phyloP scores from a whole-genome alignment of 1,140 invertebrate genomes.

The Drosophila auraria region DNA sequence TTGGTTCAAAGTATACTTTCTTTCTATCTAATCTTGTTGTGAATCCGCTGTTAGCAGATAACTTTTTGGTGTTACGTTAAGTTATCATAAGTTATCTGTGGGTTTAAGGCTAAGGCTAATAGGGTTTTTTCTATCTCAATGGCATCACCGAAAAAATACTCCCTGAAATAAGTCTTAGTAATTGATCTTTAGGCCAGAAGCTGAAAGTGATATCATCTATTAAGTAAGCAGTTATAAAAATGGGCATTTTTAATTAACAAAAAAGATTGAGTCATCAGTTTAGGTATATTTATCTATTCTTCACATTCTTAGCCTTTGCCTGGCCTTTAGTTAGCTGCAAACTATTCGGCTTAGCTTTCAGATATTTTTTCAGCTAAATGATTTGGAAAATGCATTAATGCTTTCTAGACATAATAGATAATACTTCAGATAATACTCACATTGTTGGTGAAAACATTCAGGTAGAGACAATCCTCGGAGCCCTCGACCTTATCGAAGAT shows the following conservation, averaged over 20 bases:
- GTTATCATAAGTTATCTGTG: too few species aligned
- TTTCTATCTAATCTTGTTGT: neutral
- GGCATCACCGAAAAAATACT: neutral
- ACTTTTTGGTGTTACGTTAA: neutral
- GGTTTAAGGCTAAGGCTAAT: neutral
- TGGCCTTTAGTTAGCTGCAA: too few species aligned
- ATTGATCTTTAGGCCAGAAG: neutral
- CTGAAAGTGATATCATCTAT: neutral
- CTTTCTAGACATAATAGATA: too few species aligned
- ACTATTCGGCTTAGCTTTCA: too few species aligned
- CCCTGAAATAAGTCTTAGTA: neutral
- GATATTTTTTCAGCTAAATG: too few species aligned
- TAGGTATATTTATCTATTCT: neutral
- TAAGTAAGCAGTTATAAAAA: neutral
- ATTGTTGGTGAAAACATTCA: slow-evolving; percentile 90
- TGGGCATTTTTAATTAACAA: neutral
- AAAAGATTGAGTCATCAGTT: neutral
- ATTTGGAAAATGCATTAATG: too few species aligned
- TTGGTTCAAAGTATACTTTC: neutral
- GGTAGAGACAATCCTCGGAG: slow-evolving; percentile 90
- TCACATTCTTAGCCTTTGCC: neutral
- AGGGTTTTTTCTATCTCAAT: too few species aligned
- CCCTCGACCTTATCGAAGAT: slow-evolving; percentile 78
- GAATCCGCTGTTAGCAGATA: neutral
- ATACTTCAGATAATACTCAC: slow-evolving; percentile 83